Evolutionary conservation across 2,113 vertebrate genomes (phyloP).

Genomic region (Labrus mixtus): DNA sequence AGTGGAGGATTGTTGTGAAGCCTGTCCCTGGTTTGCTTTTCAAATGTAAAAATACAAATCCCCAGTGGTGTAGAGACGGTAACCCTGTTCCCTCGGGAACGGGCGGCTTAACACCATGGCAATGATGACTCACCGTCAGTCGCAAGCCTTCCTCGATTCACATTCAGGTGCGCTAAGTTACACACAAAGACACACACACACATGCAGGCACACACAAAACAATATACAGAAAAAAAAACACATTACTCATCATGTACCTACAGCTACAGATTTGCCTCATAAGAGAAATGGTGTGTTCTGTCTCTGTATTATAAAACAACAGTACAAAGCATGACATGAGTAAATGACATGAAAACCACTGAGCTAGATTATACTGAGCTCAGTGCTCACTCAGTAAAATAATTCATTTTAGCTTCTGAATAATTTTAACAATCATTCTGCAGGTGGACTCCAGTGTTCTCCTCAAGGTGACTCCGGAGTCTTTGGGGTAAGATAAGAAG

Average conservation of each 20-base stretch:
- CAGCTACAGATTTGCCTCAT: conserved; percentile 27
- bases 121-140: conserved; percentile 75
- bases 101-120: conserved; percentile 74
- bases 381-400: conserved; percentile 4
- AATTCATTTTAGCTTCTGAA: conserved; percentile 24
- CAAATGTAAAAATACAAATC: conserved; percentile 80
- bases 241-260: conserved; percentile 17
- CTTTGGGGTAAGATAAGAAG: neutral
- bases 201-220: conserved; percentile 34
- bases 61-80: conserved; percentile 65
- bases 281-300: conserved; percentile 27
- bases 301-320: conserved; percentile 1
- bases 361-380: neutral
- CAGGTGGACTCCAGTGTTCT: neutral
- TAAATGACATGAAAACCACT: neutral
- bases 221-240: conserved; percentile 34
- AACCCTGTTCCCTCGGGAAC: conserved; percentile 74
- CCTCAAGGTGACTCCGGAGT: neutral
- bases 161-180: conserved; percentile 67
- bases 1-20: conserved; percentile 65
- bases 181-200: conserved; percentile 42
- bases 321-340: neutral
- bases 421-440: neutral
- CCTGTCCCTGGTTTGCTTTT: conserved; percentile 67
- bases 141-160: conserved; percentile 58